These are phyloP conservation scores for Muraenolepis orangiensis DNA, from an alignment of 2,797 vertebrate genomes.

Conservation along the genomic window DNA sequence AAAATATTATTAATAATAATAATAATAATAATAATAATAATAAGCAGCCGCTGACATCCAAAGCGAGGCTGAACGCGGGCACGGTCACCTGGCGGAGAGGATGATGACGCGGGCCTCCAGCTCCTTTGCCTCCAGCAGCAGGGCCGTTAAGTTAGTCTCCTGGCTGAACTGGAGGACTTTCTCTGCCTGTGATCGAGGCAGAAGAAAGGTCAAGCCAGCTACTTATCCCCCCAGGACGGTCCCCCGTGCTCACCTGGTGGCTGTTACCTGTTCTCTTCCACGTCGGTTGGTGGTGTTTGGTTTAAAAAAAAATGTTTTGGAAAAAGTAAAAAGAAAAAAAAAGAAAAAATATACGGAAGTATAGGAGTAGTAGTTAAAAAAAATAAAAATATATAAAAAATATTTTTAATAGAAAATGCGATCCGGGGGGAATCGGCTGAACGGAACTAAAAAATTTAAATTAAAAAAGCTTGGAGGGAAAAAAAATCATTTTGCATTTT, in stretches of 20 bases:
- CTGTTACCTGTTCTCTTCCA: slow-evolving; percentile 63
- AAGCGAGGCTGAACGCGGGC: too few species aligned
- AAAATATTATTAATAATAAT: background rate
- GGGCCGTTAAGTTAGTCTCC: slow-evolving; percentile 95
- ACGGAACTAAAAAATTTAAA: slow-evolving; percentile 63
- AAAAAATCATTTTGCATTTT: slow-evolving; percentile 79
- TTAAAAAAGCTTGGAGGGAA: slow-evolving; percentile 69
- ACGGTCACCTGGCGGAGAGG: slow-evolving; percentile 89
- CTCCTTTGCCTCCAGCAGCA: slow-evolving; percentile 96
- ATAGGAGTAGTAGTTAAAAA: slow-evolving; percentile 29
- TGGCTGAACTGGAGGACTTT: slow-evolving; percentile 99
- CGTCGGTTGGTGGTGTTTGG: slow-evolving; percentile 55
- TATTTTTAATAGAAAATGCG: slow-evolving; percentile 48
- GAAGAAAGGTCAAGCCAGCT: slow-evolving; percentile 73
- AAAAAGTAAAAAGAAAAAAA: slow-evolving; percentile 20
- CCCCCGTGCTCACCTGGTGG: slow-evolving; percentile 74
- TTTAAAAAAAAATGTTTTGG: background rate
- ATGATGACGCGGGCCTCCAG: slow-evolving; percentile 98
- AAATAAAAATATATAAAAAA: slow-evolving; percentile 47
- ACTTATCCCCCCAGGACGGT: slow-evolving; percentile 72
- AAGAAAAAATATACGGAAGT: slow-evolving; percentile 64
- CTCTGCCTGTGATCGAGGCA: slow-evolving; percentile 93
- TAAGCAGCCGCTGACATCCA: too few species aligned
- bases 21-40: too few species aligned
- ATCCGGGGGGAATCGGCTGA: slow-evolving; percentile 77